phyloP scores from a whole-genome alignment of 2,113 vertebrate species.

The Sinocyclocheilus grahami region DNA sequence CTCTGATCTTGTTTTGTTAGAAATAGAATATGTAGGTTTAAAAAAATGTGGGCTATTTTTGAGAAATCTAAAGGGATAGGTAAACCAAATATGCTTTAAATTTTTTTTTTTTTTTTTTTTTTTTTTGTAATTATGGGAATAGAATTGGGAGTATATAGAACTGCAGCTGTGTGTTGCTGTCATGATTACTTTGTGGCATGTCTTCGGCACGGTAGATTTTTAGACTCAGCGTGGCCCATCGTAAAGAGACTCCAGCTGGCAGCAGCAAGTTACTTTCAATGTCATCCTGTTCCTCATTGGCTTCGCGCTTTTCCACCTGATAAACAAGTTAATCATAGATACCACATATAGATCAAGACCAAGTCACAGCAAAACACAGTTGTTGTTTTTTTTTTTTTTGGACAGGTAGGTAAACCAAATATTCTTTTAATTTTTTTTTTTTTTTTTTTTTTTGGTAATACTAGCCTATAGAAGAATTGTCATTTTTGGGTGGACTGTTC shows the following conservation, averaged over 20 bases:
- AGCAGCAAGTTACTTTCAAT: conserved; percentile 92
- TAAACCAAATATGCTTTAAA: too few relatives aligned
- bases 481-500: too few relatives aligned
- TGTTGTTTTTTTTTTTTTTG: background rate
- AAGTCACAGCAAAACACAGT: background rate
- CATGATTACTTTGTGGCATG: conserved; percentile 89
- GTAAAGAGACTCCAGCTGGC: conserved; percentile 86
- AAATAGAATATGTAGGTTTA: too few relatives aligned
- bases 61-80: too few relatives aligned
- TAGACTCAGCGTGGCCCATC: conserved; percentile 86
- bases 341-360: background rate
- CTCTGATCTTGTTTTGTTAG: too few relatives aligned
- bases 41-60: too few relatives aligned
- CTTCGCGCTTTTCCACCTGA: conserved; percentile 82
- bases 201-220: conserved; percentile 96
- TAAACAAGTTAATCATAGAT: conserved; percentile 21
- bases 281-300: conserved; percentile 85
- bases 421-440: too few relatives aligned
- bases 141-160: background rate
- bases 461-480: too few relatives aligned
- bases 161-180: background rate
- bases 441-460: too few relatives aligned
- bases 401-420: too few relatives aligned
- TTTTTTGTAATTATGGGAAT: background rate
- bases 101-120: too few relatives aligned